Evolutionary conservation across 2,113 vertebrate species (phyloP).

Genomic region (Silurus glanis): DNA sequence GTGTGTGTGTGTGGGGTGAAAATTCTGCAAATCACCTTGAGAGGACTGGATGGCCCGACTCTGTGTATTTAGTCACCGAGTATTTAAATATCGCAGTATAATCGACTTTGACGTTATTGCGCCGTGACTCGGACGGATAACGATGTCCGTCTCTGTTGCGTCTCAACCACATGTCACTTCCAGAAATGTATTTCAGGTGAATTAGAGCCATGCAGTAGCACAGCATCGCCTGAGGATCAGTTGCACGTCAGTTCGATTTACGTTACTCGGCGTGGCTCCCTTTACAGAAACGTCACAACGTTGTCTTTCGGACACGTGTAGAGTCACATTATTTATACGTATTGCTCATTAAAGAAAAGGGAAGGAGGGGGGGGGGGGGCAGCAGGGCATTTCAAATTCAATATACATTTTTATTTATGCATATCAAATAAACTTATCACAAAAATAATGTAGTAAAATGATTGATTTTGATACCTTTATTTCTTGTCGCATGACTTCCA

Average conservation of each 20-base stretch:
- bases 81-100: conserved; percentile 20
- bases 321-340: not conserved
- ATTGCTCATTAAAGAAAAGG: not conserved
- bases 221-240: not conserved
- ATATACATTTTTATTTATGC: too few species aligned
- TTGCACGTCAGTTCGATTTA: not conserved
- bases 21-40: not conserved
- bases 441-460: too few species aligned
- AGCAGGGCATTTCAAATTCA: too few species aligned
- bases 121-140: conserved; percentile 2
- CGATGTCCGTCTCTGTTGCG: not conserved
- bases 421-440: too few species aligned
- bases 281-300: not conserved
- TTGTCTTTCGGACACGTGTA: not conserved
- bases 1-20: not conserved
- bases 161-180: not conserved
- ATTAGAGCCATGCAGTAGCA: not conserved
- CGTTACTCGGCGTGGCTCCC: not conserved
- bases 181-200: not conserved
- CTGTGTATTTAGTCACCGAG: not conserved
- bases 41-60: not conserved
- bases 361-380: too few species aligned
- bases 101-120: not conserved
- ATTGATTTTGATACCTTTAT: too few species aligned
- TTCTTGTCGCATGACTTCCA: too few species aligned